Percentiles rank a stretch among this genome's conserved stretches.
These are phyloP conservation scores for Proteles cristata DNA, from an alignment of 2,113 vertebrate species.

Conservation along the genomic window DNA sequence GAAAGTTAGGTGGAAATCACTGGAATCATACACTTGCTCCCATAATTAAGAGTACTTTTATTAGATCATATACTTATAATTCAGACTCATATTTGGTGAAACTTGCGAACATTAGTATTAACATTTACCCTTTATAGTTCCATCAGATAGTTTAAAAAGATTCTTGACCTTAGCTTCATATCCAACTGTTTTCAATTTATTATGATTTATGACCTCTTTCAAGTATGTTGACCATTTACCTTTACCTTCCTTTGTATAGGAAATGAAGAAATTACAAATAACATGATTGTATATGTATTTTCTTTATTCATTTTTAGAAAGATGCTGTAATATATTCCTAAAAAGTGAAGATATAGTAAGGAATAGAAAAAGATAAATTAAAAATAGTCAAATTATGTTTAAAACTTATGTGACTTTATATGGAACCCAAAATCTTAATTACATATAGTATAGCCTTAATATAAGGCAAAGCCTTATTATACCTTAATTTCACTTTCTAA, in stretches of 20 bases:
- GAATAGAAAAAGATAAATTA: conserved; percentile 8
- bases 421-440: neutral
- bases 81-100: neutral
- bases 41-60: neutral
- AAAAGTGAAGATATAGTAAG: neutral
- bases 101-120: neutral
- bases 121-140: conserved; percentile 28
- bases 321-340: neutral
- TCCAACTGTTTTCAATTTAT: neutral
- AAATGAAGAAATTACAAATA: neutral
- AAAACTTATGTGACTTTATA: conserved; percentile 14
- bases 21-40: neutral
- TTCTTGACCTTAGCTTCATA: neutral
- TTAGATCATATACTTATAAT: neutral
- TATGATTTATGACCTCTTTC: neutral
- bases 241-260: conserved; percentile 11
- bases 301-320: conserved; percentile 37
- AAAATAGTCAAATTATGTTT: conserved; percentile 20
- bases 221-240: conserved; percentile 17
- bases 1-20: neutral
- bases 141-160: neutral
- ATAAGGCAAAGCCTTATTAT: neutral
- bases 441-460: neutral
- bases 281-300: neutral
- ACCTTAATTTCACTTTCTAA: conserved; percentile 3